A percentile compares a stretch with the other conserved stretches of the same genome.
Evolutionary conservation across 2,888 invertebrate genomes (phyloP).

Genomic region (Drosophila tanythrix): DNA sequence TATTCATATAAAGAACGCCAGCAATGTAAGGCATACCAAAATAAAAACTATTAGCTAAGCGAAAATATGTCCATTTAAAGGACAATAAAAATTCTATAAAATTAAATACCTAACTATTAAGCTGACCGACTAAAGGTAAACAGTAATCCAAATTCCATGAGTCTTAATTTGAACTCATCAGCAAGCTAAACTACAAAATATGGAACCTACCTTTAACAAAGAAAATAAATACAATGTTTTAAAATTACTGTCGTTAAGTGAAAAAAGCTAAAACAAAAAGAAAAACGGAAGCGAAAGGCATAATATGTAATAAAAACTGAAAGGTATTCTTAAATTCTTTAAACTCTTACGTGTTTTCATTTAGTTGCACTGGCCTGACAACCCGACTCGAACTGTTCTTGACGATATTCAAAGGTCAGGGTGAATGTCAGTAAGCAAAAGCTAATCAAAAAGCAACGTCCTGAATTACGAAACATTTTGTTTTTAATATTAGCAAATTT

Average conservation of each 20-base stretch:
- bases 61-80: constrained; percentile 76
- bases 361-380: constrained; percentile 33
- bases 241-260: constrained; percentile 69
- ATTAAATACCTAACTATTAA: constrained; percentile 43
- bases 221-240: constrained; percentile 57
- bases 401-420: constrained; percentile 31
- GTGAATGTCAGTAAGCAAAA: constrained; percentile 24
- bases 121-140: constrained; percentile 48
- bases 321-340: constrained; percentile 77
- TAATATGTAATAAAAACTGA: constrained; percentile 72
- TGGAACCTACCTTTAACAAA: constrained; percentile 50
- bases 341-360: constrained; percentile 47
- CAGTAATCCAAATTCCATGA: constrained; percentile 50
- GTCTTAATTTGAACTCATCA: constrained; percentile 45
- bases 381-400: constrained; percentile 12
- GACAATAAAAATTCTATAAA: constrained; percentile 79
- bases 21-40: constrained; percentile 47
- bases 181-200: constrained; percentile 54
- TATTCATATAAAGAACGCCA: constrained; percentile 36
- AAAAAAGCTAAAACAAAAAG: constrained; percentile 32
- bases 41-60: constrained; percentile 60
- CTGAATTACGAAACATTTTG: constrained; percentile 3
- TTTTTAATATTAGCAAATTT: constrained; percentile 6
- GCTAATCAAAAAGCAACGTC: background rate
- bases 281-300: constrained; percentile 41